Evolutionary conservation across 1,140 invertebrate genomes (phyloP), one percentile per base, ranked within the genome.

Genomic region (Nixonia krombeini): DNA sequence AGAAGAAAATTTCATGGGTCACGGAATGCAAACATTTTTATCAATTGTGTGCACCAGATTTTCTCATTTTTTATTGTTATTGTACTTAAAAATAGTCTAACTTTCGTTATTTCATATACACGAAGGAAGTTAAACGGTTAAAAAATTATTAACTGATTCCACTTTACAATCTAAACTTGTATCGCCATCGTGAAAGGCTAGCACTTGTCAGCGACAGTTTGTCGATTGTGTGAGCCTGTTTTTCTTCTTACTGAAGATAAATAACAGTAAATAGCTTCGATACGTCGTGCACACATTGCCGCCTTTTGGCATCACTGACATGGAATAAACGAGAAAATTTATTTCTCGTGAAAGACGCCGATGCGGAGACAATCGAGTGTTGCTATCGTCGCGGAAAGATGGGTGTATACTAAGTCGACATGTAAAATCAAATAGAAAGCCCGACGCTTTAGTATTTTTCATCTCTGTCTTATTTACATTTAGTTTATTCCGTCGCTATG

Each of bases 271-370:
- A 72, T 73, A 70, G 66, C 51, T 57, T 41, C 50, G 58, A 70
- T 73, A 63, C 52, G 71, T 67, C 53, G 58, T 5, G 47, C 46
- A 49, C 56, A 66, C 63, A 69, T 72, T 52, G 57, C 50, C 17
- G 35, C 51, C 70, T 68, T 72, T 74, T 64, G 55, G 64, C 70
- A 66, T 65, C 65, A 47, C 31, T 62, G 66, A 70, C 62, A 57
- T 42, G 47, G 59, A 73, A 70, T 65, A 67, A 73, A 70, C 62
- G 69, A 70, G 65, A 46, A 72, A 72, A 72, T 74, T 58, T 65
- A 67, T 73, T 62, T 53, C 28, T 21, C 51, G 58, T 59, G 68
- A 71, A 63, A 63, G 58, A 66, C 50, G 51, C 59, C 66, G 50
- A 56, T 56, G 59, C 29, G 59, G 58, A 61, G 66, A 69, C 52